Percentiles rank a stretch among this genome's conserved stretches.
Evolutionary conservation across 2,113 vertebrate genomes (phyloP).

Genomic region (Octodon degus): DNA sequence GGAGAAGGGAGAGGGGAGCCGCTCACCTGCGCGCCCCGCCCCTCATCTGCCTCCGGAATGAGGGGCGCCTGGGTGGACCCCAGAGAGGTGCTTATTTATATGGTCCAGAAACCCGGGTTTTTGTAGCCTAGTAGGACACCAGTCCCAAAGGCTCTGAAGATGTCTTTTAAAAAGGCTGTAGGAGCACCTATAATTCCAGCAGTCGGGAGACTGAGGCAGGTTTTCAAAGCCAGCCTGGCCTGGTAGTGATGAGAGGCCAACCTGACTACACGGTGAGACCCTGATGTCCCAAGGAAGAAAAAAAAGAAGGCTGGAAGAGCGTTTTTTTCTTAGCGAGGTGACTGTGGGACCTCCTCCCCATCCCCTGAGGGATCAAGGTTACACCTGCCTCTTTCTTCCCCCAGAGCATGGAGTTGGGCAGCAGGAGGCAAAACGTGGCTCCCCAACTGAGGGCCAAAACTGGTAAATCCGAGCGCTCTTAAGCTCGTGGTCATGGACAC

Average conservation of each 20-base stretch:
- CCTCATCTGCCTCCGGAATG: background rate
- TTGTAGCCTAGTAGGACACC: background rate
- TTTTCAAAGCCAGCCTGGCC: background rate
- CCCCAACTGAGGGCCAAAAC: background rate
- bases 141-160: background rate
- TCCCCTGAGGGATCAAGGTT: background rate
- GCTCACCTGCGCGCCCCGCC: conserved; percentile 66
- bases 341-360: background rate
- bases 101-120: background rate
- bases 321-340: background rate
- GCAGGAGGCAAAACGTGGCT: background rate
- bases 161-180: background rate
- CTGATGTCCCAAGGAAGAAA: background rate
- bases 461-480: background rate
- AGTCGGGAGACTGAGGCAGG: background rate
- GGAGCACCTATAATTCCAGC: background rate
- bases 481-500: background rate
- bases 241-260: background rate
- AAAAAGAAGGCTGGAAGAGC: background rate
- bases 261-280: background rate
- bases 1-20: background rate
- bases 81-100: background rate
- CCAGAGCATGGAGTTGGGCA: background rate
- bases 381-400: background rate
- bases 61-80: background rate